phyloP scores from a whole-genome alignment of 2,113 vertebrate species.

The Myotis lucifugus region DNA sequence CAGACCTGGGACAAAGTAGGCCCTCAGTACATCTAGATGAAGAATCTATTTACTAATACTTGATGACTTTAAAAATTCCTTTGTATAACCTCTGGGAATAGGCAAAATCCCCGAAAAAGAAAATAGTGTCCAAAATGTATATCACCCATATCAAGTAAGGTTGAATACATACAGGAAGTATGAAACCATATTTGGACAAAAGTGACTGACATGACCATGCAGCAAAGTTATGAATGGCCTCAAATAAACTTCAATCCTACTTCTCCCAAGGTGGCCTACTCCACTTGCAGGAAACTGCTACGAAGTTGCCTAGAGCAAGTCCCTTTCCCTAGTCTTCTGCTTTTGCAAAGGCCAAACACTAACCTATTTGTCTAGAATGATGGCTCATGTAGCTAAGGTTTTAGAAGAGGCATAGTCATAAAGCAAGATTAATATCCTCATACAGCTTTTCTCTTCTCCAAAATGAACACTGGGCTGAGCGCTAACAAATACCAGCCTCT shows the following conservation, averaged over 20 bases:
- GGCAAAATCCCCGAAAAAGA: background rate
- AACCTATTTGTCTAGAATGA: constrained; percentile 41
- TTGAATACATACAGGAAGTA: background rate
- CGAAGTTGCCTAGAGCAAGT: background rate
- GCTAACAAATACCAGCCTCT: constrained; percentile 13
- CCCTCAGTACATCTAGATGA: background rate
- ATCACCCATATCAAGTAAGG: background rate
- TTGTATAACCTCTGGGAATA: background rate
- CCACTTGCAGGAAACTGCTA: background rate
- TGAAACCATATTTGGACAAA: background rate
- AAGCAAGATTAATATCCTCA: constrained; percentile 43
- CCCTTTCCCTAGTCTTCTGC: background rate
- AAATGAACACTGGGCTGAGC: background rate
- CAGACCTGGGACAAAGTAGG: background rate
- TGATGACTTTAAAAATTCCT: background rate
- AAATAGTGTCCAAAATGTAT: background rate
- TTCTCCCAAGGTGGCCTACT: background rate
- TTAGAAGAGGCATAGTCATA: background rate
- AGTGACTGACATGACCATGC: background rate
- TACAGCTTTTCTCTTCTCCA: constrained; percentile 31
- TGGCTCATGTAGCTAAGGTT: background rate
- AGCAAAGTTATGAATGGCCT: background rate
- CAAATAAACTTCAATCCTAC: background rate
- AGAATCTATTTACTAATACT: background rate
- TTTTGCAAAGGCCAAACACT: background rate